Percentiles rank a stretch among this genome's conserved stretches.
These are phyloP conservation scores for Sturnira hondurensis DNA, from an alignment of 2,113 vertebrate genomes.

Conservation along the genomic window DNA sequence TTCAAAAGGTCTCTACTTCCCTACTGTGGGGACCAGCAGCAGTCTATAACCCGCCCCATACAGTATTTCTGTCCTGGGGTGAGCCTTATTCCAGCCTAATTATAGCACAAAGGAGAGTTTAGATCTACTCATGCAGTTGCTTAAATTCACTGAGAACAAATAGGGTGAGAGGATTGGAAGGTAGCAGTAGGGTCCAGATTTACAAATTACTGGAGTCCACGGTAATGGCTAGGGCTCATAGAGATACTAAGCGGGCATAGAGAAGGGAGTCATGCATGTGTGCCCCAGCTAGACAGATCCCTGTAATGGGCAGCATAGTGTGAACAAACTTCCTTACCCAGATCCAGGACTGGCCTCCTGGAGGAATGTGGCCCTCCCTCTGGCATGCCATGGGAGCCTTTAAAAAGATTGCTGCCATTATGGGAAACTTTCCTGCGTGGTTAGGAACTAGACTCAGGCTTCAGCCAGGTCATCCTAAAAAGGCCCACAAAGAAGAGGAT, in stretches of 20 bases:
- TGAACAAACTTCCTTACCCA: background rate
- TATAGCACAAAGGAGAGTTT: conserved; percentile 75
- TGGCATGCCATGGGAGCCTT: background rate
- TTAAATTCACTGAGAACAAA: conserved; percentile 66
- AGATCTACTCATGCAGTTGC: conserved; percentile 63
- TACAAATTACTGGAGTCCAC: conserved; percentile 30
- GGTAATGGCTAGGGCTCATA: background rate
- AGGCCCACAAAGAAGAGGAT: background rate
- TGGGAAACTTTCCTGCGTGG: background rate
- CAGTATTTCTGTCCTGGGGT: conserved; percentile 71
- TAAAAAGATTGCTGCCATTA: background rate
- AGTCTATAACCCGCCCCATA: conserved; percentile 55
- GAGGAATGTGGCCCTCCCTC: background rate
- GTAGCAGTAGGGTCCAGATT: conserved; percentile 4
- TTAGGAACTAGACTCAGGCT: conserved; percentile 9
- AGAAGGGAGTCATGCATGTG: background rate
- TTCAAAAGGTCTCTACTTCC: conserved; percentile 70
- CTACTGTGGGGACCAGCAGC: conserved; percentile 68
- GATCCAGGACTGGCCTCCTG: background rate
- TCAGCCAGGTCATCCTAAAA: background rate
- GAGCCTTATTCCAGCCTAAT: conserved; percentile 74
- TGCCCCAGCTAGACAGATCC: background rate
- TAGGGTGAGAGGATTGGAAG: conserved; percentile 38
- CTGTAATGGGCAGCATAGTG: background rate
- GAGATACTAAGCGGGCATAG: background rate